Conservation (phyloP, 2,113 vertebrate species). For the Chaetura pelagica region DNA sequence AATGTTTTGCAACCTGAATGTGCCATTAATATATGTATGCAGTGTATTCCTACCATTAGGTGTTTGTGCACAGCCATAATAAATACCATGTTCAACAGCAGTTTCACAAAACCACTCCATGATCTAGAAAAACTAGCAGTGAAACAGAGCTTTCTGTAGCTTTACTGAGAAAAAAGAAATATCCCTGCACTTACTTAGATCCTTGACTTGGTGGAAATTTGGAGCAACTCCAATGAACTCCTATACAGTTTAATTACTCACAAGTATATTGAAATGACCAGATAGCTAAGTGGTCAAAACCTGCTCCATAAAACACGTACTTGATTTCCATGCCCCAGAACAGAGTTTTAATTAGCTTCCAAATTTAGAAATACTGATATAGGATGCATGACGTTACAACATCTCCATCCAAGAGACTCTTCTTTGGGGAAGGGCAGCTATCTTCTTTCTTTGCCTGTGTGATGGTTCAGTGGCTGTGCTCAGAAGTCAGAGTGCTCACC, state of each 20-base stretch:
- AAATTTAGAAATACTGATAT: not conserved
- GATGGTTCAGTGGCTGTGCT: not conserved
- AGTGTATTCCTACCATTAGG: not conserved
- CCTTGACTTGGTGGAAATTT: not conserved
- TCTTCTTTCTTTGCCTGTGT: not conserved
- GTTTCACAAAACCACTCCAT: not conserved
- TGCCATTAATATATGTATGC: constrained; percentile 28
- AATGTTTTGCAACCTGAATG: constrained; percentile 25
- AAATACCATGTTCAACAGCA: not conserved
- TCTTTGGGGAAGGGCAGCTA: not conserved
- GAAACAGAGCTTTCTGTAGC: not conserved
- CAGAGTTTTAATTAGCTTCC: not conserved
- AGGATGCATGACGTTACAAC: not conserved
- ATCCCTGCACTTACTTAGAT: not conserved
- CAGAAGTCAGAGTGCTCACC: not conserved
- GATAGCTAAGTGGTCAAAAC: not conserved
- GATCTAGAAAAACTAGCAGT: not conserved
- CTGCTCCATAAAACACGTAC: not conserved
- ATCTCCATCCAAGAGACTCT: not conserved
- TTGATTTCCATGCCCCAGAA: not conserved
- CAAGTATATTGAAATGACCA: not conserved
- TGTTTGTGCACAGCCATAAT: constrained; percentile 15
- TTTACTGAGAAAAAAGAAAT: not conserved
- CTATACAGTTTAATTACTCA: not conserved
- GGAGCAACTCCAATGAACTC: not conserved